Percentiles rank a stretch among this genome's conserved stretches.
These are phyloP conservation scores for Luperina nickerlii DNA, from an alignment of 2,888 invertebrate species.

Conservation along the genomic window DNA sequence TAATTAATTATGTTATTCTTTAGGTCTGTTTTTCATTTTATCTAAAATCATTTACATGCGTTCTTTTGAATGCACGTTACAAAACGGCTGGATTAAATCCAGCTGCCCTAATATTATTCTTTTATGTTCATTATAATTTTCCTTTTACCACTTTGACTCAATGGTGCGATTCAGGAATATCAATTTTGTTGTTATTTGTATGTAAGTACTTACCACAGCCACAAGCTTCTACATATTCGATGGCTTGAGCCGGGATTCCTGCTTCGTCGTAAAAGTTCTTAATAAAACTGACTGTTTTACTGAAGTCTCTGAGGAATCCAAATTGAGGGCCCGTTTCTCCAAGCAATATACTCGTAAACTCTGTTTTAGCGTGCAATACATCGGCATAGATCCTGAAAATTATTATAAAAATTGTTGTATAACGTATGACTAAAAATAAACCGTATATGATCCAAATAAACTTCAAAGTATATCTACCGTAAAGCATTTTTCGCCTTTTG, in stretches of 20 bases:
- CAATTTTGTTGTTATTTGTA: neutral
- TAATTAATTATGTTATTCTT: slow-evolving; percentile 1
- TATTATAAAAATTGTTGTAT: neutral
- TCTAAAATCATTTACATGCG: too few species aligned
- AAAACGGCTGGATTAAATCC: neutral
- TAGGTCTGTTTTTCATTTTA: neutral
- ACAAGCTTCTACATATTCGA: slow-evolving; percentile 96
- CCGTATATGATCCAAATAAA: neutral
- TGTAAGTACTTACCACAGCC: slow-evolving; percentile 91
- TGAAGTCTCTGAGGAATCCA: slow-evolving; percentile 90
- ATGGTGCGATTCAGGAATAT: too few species aligned
- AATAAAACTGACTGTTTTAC: slow-evolving; percentile 85
- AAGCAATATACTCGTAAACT: slow-evolving; percentile 85
- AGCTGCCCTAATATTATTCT: neutral
- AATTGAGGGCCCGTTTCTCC: slow-evolving; percentile 77
- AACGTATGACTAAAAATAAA: neutral
- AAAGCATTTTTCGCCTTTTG: slow-evolving; percentile 57
- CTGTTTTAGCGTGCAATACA: slow-evolving; percentile 92
- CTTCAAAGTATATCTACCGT: slow-evolving; percentile 23
- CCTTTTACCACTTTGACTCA: neutral
- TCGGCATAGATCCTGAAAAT: slow-evolving; percentile 90
- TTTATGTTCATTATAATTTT: neutral
- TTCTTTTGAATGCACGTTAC: neutral
- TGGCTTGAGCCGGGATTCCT: slow-evolving; percentile 91
- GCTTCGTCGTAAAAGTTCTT: slow-evolving; percentile 91